Evolutionary conservation across 2,888 invertebrate species (phyloP).

Genomic region (Metacarcinus magister): DNA sequence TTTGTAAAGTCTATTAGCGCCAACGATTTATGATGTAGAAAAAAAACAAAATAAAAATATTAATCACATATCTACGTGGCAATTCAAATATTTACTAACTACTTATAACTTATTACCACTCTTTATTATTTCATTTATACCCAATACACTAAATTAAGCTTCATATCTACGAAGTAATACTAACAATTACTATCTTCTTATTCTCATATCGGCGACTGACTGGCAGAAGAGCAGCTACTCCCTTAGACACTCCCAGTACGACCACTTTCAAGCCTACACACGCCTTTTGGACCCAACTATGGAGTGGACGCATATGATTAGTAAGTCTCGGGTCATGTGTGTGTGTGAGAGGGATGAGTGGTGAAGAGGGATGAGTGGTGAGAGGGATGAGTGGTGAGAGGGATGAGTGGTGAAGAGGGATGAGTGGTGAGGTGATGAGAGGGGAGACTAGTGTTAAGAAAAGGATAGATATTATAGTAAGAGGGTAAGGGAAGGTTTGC

Average conservation of each 20-base stretch:
- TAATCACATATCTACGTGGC: too few relatives aligned
- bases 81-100: too few relatives aligned
- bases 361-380: background rate
- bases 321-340: constrained; percentile 37
- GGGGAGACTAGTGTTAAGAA: background rate
- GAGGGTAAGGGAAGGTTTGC: background rate
- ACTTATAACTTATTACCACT: too few relatives aligned
- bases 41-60: too few relatives aligned
- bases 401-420: background rate
- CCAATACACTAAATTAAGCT: too few relatives aligned
- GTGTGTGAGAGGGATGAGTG: background rate
- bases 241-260: constrained; percentile 73
- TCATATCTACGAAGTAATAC: background rate
- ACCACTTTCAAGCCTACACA: constrained; percentile 52
- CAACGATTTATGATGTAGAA: too few relatives aligned
- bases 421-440: background rate
- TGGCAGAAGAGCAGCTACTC: constrained; percentile 42
- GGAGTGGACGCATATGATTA: constrained; percentile 70
- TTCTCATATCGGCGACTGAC: background rate
- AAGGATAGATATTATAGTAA: background rate
- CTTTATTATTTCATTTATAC: too few relatives aligned
- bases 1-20: too few relatives aligned
- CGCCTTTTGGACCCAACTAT: constrained; percentile 58
- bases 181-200: background rate
- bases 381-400: background rate